Conservation (phyloP, 2,113 vertebrate species). For the Madoqua kirkii region DNA sequence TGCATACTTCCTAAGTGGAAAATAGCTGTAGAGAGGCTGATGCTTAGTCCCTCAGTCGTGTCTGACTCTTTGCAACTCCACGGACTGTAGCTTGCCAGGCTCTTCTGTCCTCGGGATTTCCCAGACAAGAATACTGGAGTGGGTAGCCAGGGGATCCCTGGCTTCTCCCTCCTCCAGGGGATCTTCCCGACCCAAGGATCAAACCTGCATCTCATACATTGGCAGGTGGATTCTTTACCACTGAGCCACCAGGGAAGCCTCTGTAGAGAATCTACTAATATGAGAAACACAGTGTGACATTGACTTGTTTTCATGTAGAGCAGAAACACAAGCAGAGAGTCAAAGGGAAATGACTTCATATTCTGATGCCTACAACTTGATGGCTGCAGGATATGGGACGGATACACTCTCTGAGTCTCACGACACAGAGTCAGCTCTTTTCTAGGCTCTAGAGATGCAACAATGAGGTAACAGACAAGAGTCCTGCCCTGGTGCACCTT, state of each 20-base stretch:
- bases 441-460: background rate
- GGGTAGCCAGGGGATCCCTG: background rate
- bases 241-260: background rate
- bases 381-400: background rate
- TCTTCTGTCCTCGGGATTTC: background rate
- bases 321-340: background rate
- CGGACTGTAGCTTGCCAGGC: background rate
- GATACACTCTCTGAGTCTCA: background rate
- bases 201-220: background rate
- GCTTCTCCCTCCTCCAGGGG: background rate
- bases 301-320: background rate
- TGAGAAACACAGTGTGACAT: background rate
- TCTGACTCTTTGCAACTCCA: background rate
- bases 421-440: background rate
- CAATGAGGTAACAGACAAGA: background rate
- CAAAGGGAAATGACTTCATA: background rate
- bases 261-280: background rate
- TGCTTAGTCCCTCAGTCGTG: background rate
- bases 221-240: background rate
- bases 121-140: background rate
- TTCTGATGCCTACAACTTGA: background rate
- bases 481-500: background rate
- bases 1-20: background rate
- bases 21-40: background rate
- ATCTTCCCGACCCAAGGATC: background rate